phyloP scores from a whole-genome alignment of 2,797 vertebrate species.

The Anguilla obscura region DNA sequence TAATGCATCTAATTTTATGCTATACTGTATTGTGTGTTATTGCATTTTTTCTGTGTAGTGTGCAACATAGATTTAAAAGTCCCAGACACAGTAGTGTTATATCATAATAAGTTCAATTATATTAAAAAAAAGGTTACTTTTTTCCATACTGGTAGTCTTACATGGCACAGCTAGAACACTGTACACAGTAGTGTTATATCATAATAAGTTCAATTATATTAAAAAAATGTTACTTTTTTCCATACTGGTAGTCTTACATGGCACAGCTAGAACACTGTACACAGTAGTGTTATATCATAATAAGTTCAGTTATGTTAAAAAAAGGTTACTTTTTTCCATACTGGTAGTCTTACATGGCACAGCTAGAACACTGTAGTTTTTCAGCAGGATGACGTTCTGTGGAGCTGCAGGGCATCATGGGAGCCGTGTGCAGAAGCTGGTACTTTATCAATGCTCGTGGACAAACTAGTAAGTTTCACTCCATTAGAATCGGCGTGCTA shows the following conservation, averaged over 20 bases:
- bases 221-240: neutral
- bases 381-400: neutral
- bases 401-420: neutral
- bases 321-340: neutral
- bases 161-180: neutral
- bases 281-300: neutral
- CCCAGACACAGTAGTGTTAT: neutral
- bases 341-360: neutral
- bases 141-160: neutral
- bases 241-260: neutral
- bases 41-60: neutral
- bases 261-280: slow-evolving; percentile 8
- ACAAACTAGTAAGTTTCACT: slow-evolving; percentile 31
- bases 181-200: neutral
- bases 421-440: neutral
- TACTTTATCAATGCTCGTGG: slow-evolving; percentile 30
- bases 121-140: neutral
- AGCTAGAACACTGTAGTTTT: slow-evolving; percentile 29
- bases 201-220: neutral
- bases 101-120: neutral
- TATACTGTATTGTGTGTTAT: neutral
- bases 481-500: slow-evolving; percentile 37
- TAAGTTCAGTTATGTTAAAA: neutral
- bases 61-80: neutral
- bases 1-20: neutral